These are phyloP conservation scores for Acleris holmiana DNA, from an alignment of 2,888 invertebrate species.

Conservation along the genomic window DNA sequence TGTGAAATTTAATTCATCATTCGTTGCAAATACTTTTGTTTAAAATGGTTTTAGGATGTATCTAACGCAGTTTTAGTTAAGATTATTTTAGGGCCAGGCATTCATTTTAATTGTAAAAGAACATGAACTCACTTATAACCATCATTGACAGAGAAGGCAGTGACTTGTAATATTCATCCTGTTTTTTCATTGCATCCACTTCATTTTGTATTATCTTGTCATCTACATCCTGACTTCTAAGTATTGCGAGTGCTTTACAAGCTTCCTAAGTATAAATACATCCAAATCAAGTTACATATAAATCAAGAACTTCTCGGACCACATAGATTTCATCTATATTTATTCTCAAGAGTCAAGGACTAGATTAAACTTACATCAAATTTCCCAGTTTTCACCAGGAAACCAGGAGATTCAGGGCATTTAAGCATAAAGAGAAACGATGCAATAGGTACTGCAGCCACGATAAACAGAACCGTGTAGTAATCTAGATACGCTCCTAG, in stretches of 20 bases:
- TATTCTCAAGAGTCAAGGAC: too few relatives aligned
- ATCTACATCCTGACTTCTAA: slow-evolving; percentile 56
- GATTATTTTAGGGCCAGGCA: neutral
- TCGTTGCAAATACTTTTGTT: too few relatives aligned
- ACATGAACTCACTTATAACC: slow-evolving; percentile 57
- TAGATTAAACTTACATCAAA: slow-evolving; percentile 53
- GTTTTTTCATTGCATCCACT: slow-evolving; percentile 57
- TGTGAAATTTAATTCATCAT: neutral
- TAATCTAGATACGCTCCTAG: slow-evolving; percentile 65
- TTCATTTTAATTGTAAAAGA: neutral
- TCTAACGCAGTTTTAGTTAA: neutral
- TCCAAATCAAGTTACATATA: neutral
- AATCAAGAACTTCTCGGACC: too few relatives aligned
- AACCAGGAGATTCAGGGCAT: slow-evolving; percentile 71
- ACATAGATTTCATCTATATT: too few relatives aligned
- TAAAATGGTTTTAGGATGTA: neutral
- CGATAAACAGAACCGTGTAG: slow-evolving; percentile 55
- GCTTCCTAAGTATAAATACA: slow-evolving; percentile 57
- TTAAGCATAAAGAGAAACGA: slow-evolving; percentile 56
- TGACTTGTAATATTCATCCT: slow-evolving; percentile 56
- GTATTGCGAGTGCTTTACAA: slow-evolving; percentile 52
- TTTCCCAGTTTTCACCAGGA: slow-evolving; percentile 60
- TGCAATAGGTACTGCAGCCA: slow-evolving; percentile 53
- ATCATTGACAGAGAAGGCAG: slow-evolving; percentile 54
- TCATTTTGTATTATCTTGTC: slow-evolving; percentile 58